Conservation (phyloP, 2,113 vertebrate genomes). For the Muntiacus reevesi region DNA sequence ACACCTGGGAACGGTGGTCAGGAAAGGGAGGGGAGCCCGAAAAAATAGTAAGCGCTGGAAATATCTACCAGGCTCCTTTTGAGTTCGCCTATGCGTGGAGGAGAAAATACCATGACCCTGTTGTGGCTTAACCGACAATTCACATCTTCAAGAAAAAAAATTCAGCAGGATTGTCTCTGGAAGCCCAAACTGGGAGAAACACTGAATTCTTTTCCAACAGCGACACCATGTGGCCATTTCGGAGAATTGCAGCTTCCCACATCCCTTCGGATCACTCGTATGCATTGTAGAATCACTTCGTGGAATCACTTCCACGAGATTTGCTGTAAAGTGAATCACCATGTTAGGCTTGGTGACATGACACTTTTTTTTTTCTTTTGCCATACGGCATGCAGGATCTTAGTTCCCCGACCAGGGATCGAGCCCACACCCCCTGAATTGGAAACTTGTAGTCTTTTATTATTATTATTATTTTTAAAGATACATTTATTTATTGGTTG, state of each 20-base stretch:
- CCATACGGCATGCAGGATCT: background rate
- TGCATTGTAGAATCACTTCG: background rate
- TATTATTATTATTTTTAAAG: background rate
- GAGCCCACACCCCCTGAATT: background rate
- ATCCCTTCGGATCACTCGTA: rapidly evolving
- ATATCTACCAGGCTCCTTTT: background rate
- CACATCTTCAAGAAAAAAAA: background rate
- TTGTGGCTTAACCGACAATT: background rate
- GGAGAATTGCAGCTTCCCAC: background rate
- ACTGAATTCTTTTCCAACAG: background rate
- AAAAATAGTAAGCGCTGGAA: background rate
- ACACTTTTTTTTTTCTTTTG: background rate
- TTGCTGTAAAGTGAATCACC: background rate
- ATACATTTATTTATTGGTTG: background rate
- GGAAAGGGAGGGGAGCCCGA: background rate
- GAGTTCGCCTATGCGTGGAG: background rate
- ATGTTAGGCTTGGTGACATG: background rate
- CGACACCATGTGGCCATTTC: background rate
- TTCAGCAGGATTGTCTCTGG: rapidly evolving
- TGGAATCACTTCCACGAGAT: no score
- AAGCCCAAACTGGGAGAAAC: rapidly evolving
- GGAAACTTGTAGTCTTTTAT: background rate
- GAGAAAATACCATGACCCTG: background rate
- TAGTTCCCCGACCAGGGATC: background rate
- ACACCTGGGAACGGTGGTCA: rapidly evolving